These are phyloP conservation scores for Lutraria rhynchaena DNA, from an alignment of 1,140 invertebrate species.

Conservation along the genomic window DNA sequence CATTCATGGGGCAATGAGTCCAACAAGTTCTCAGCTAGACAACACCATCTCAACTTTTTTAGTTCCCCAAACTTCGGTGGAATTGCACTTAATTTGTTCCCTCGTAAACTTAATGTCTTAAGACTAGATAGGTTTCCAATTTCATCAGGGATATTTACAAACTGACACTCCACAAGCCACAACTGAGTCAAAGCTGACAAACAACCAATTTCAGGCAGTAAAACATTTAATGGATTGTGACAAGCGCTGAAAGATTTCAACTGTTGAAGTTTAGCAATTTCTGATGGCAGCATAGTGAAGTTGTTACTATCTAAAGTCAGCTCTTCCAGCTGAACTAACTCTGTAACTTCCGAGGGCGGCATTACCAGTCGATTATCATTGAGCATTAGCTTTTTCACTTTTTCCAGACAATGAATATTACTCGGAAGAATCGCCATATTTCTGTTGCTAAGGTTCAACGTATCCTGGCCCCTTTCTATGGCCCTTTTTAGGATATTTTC, in stretches of 20 bases:
- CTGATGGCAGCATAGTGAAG: constrained; percentile 76
- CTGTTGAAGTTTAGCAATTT: constrained; percentile 69
- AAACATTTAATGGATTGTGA: constrained; percentile 73
- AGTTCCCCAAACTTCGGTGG: constrained; percentile 72
- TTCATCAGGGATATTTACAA: constrained; percentile 71
- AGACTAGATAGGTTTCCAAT: constrained; percentile 74
- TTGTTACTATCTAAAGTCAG: constrained; percentile 78
- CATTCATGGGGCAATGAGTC: constrained; percentile 69
- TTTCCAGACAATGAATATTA: constrained; percentile 64
- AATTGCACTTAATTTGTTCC: constrained; percentile 69
- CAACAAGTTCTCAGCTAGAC: constrained; percentile 77
- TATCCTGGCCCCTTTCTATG: constrained; percentile 47
- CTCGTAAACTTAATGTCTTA: constrained; percentile 72
- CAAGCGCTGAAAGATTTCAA: constrained; percentile 76
- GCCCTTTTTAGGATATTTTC: constrained; percentile 71
- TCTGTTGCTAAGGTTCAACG: constrained; percentile 75
- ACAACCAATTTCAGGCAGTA: constrained; percentile 73
- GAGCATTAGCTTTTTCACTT: constrained; percentile 66
- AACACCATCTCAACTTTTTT: constrained; percentile 73
- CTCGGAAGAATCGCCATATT: constrained; percentile 70
- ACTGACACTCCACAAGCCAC: constrained; percentile 76
- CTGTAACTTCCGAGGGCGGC: constrained; percentile 75
- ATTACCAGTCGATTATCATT: constrained; percentile 79
- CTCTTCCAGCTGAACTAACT: constrained; percentile 71
- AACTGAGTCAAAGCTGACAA: constrained; percentile 70